Evolutionary conservation across 2,888 invertebrate species (phyloP).

Genomic region (Epinotia demarniana): DNA sequence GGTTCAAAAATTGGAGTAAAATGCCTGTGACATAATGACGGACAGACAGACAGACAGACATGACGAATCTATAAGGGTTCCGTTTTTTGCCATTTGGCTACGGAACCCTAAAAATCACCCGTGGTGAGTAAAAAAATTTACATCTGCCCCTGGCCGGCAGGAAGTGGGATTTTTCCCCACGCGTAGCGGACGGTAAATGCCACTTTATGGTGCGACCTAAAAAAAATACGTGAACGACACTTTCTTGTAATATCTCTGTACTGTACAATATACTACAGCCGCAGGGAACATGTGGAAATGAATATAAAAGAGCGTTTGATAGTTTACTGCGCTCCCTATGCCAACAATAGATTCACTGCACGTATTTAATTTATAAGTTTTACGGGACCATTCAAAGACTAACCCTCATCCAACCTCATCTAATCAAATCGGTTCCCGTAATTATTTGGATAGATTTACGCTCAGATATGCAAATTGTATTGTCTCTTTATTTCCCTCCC

Average conservation of each 20-base stretch:
- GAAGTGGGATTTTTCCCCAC: no score
- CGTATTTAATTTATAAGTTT: slow-evolving; percentile 29
- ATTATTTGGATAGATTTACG: background rate
- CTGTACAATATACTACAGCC: background rate
- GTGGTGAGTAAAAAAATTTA: no score
- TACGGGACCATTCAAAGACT: slow-evolving; percentile 10
- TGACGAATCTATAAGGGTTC: no score
- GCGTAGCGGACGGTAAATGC: no score
- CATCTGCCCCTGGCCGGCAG: no score
- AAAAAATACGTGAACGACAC: background rate
- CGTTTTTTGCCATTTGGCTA: no score
- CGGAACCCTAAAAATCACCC: no score
- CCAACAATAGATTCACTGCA: slow-evolving; percentile 9
- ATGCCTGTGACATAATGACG: no score
- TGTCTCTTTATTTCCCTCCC: background rate
- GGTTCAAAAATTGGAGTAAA: no score
- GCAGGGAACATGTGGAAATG: slow-evolving; percentile 5
- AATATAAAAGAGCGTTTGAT: slow-evolving; percentile 20
- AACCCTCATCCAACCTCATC: background rate
- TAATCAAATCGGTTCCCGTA: slow-evolving; percentile 6
- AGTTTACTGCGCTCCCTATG: slow-evolving; percentile 12
- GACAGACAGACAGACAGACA: no score
- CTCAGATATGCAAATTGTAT: background rate
- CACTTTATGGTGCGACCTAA: background rate
- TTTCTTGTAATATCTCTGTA: background rate